A percentile compares a stretch with the other conserved stretches of the same genome.
Evolutionary conservation across 2,888 invertebrate genomes (phyloP).

Genomic region (Leptinotarsa peninsularis): DNA sequence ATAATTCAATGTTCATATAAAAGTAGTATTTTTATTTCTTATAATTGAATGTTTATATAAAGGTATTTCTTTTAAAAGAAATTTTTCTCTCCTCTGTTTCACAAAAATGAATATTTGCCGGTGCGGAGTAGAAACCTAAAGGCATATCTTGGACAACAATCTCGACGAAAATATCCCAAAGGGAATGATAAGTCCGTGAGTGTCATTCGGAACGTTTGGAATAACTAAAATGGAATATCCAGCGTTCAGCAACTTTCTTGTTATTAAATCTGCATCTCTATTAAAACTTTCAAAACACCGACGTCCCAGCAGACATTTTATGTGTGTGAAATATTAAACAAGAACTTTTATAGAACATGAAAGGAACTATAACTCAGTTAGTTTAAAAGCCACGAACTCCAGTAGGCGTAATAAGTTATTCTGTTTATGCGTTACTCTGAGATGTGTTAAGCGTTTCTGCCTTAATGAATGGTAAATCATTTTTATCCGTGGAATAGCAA

Average conservation of each 20-base stretch:
- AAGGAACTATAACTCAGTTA: slow-evolving; percentile 48
- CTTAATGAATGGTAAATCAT: slow-evolving; percentile 31
- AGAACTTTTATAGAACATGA: slow-evolving; percentile 45
- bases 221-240: slow-evolving; percentile 22
- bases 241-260: slow-evolving; percentile 33
- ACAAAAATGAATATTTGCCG: neutral
- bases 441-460: slow-evolving; percentile 44
- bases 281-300: slow-evolving; percentile 43
- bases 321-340: slow-evolving; percentile 46
- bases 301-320: slow-evolving; percentile 41
- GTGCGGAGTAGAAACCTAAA: neutral
- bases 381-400: slow-evolving; percentile 42
- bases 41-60: too few relatives aligned
- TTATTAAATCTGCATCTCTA: slow-evolving; percentile 46
- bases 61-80: neutral
- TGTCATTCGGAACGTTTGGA: slow-evolving; percentile 16
- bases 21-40: too few relatives aligned
- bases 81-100: neutral
- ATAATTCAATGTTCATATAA: too few relatives aligned
- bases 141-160: neutral
- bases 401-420: slow-evolving; percentile 48
- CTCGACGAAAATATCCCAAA: slow-evolving; percentile 2
- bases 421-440: slow-evolving; percentile 44
- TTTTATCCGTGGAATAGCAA: slow-evolving; percentile 10
- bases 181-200: neutral